Evolutionary conservation across 2,888 invertebrate genomes (phyloP).

Genomic region (Xestoiulus laeticollis): DNA sequence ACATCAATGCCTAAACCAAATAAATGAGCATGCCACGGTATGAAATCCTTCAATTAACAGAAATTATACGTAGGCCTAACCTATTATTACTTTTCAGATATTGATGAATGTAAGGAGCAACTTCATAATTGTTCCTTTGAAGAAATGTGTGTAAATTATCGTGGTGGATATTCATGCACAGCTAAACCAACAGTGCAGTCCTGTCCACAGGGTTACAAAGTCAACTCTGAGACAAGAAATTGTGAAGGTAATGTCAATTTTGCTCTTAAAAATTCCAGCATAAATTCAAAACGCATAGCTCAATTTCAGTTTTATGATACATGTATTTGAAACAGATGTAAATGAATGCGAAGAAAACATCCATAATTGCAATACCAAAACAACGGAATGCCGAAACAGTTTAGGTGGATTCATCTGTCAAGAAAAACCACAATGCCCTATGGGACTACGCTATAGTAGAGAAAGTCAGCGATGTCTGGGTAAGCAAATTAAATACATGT

Average conservation of each 20-base stretch:
- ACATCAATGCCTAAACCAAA: not conserved
- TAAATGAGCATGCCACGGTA: not conserved
- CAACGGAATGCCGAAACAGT: constrained; percentile 53
- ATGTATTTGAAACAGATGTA: constrained; percentile 60
- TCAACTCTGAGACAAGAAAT: constrained; percentile 60
- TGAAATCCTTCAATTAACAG: not conserved
- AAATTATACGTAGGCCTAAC: no score
- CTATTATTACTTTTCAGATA: constrained; percentile 44
- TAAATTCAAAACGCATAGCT: not conserved
- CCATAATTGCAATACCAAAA: constrained; percentile 60
- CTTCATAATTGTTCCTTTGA: constrained; percentile 48
- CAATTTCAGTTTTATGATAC: not conserved
- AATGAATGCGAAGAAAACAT: constrained; percentile 64
- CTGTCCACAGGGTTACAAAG: constrained; percentile 50
- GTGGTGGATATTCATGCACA: constrained; percentile 50
- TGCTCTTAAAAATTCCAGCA: not conserved
- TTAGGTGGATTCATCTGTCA: constrained; percentile 56
- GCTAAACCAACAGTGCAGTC: not conserved
- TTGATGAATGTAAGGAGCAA: constrained; percentile 52
- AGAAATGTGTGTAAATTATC: constrained; percentile 49
- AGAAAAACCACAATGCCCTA: constrained; percentile 55
- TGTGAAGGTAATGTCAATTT: constrained; percentile 60
- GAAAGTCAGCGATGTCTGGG: constrained; percentile 44
- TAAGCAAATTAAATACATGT: not conserved
- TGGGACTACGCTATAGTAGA: constrained; percentile 55